Evolutionary conservation across 2,888 invertebrate species (phyloP).

Genomic region (Phrixothrix hirtus): DNA sequence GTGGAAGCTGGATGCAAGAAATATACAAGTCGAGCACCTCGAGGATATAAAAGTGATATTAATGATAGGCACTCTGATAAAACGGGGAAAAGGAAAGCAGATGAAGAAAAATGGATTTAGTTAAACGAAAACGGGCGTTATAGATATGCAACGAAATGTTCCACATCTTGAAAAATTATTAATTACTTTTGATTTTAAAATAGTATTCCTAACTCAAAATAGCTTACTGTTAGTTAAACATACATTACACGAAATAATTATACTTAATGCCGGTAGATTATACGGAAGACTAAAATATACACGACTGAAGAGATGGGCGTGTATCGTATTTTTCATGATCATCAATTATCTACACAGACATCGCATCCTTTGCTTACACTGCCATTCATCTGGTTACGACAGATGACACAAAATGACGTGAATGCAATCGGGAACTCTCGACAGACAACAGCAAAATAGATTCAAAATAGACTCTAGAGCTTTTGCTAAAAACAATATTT

Average conservation of each 20-base stretch:
- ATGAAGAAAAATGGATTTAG: slow-evolving; percentile 53
- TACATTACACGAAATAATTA: slow-evolving; percentile 17
- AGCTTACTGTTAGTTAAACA: slow-evolving; percentile 14
- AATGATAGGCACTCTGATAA: slow-evolving; percentile 55
- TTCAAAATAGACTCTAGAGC: not conserved
- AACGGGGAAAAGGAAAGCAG: slow-evolving; percentile 47
- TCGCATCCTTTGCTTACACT: slow-evolving; percentile 38
- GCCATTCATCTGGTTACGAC: slow-evolving; percentile 35
- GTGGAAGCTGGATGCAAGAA: slow-evolving; percentile 51
- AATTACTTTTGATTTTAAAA: slow-evolving; percentile 20
- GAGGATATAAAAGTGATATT: slow-evolving; percentile 59
- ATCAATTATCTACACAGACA: slow-evolving; percentile 42
- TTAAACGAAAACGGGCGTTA: slow-evolving; percentile 24
- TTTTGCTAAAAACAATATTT: slow-evolving; percentile 1
- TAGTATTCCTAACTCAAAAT: slow-evolving; percentile 10
- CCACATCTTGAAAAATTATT: slow-evolving; percentile 24
- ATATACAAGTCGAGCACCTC: slow-evolving; percentile 55
- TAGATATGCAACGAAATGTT: slow-evolving; percentile 15
- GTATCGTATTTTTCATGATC: slow-evolving; percentile 33
- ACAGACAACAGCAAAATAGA: not conserved
- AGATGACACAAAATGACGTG: slow-evolving; percentile 2
- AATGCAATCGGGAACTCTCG: slow-evolving; percentile 1
- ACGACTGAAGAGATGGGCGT: slow-evolving; percentile 27
- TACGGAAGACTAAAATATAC: slow-evolving; percentile 8
- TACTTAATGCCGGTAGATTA: slow-evolving; percentile 4